Evolutionary conservation across 2,113 vertebrate genomes (phyloP), one percentile per base, ranked within the genome.

Genomic region (Pholis gunnellus): DNA sequence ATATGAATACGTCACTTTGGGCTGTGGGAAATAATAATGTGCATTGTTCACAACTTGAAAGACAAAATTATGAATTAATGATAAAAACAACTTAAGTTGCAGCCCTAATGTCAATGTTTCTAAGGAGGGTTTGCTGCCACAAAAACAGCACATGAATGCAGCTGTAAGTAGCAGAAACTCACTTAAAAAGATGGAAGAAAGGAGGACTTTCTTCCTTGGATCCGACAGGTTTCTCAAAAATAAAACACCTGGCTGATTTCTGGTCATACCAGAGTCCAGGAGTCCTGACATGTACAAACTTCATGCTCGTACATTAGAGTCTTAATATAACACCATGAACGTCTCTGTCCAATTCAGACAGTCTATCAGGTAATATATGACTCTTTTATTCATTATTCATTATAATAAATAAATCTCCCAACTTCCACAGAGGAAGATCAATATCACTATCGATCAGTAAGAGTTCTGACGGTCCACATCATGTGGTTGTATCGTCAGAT

Each of bases 351-450:
- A 8, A 7, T 4, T 15, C 6, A 52, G 27, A 20, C 18, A 2
- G 3, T 5, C 3, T 14, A 22, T 34, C 18, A 46, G 7, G 22
- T 38, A 29, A 42, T 31, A 67, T 60, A 60, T 64, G 7, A 40
- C 46, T 48, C 10, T 29, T 48, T n/a, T 50, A 36, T 75, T 74
- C 34, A 63, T 52, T 29, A 65, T 52, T 11, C 11, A 40, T 38
- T 6, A 46, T 36, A 14, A 75, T 65, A 31, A 34, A 59, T 78
- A 14, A n/a, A 68, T 68, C 52, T 77, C 75, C 75, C 75, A 17
- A 44, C 75, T 68, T 77, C 63, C 75, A 77, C 75, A 77, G 64
- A 1, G 1, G 64, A 77, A 42, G 74, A 64, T 75, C 9, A 52
- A 20, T 75, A 54, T 8, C 11, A 44, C 4, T 22, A 38, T 60